A percentile compares a stretch with the other conserved stretches of the same genome.
Evolutionary conservation across 2,113 vertebrate genomes (phyloP).

Genomic region (Psammodynastes pulverulentus): DNA sequence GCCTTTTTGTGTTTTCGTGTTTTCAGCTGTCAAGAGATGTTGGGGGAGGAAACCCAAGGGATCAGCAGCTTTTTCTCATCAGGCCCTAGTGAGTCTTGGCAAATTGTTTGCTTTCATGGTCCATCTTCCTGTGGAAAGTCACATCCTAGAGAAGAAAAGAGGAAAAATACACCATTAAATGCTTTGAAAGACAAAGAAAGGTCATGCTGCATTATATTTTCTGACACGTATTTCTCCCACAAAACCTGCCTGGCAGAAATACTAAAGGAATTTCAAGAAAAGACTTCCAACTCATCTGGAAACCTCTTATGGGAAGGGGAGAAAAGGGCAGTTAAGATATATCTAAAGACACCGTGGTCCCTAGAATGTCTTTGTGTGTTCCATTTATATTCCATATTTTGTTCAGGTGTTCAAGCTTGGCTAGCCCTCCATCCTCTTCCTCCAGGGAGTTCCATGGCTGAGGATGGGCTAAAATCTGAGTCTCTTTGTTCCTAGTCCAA

Average conservation of each 20-base stretch:
- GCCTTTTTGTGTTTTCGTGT: conserved; percentile 36
- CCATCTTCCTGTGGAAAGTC: conserved; percentile 56
- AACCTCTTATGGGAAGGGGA: not conserved
- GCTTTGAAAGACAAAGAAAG: conserved; percentile 1
- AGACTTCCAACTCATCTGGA: not conserved
- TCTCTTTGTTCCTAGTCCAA: not conserved
- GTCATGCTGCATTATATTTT: not conserved
- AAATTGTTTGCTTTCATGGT: conserved; percentile 36
- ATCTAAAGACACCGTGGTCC: not conserved
- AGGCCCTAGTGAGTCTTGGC: conserved; percentile 33
- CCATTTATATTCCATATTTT: not conserved
- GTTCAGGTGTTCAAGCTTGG: not conserved
- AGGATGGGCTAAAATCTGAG: not conserved
- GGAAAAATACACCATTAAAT: conserved; percentile 41
- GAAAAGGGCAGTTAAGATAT: not conserved
- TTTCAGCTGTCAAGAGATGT: conserved; percentile 27
- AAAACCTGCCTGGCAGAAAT: not conserved
- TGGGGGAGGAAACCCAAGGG: conserved; percentile 32
- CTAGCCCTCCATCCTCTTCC: not conserved
- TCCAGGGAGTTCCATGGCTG: not conserved
- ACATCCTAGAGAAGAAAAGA: conserved; percentile 50
- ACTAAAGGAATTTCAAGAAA: not conserved
- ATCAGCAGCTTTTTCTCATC: conserved; percentile 41
- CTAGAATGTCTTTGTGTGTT: not conserved
- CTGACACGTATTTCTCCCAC: not conserved